These are phyloP conservation scores for Percina caprodes DNA, from an alignment of 2,113 vertebrate species.

Conservation along the genomic window DNA sequence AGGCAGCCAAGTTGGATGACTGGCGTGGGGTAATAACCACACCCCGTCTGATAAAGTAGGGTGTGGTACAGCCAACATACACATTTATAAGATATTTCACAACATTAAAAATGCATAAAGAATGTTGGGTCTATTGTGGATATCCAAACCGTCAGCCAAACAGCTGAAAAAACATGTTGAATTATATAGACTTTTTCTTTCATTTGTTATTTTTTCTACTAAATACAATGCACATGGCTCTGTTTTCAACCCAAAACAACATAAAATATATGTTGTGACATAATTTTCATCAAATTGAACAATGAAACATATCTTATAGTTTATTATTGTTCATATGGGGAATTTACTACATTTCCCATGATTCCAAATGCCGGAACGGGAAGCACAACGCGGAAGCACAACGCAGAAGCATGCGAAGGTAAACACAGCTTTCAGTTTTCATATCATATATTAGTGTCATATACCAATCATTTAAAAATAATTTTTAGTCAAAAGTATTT, in stretches of 20 bases:
- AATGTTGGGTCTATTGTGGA: not conserved
- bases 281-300: not conserved
- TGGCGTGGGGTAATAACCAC: constrained; percentile 37
- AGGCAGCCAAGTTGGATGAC: not conserved
- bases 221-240: not conserved
- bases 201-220: accelerated
- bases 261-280: too few relatives aligned
- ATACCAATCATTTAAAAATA: accelerated
- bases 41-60: constrained; percentile 51
- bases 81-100: not conserved
- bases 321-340: not conserved
- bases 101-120: not conserved
- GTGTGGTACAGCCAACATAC: constrained; percentile 45
- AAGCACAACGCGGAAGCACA: constrained; percentile 47
- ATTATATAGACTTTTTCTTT: not conserved
- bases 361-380: constrained; percentile 39
- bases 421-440: constrained; percentile 50
- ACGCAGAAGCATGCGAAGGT: constrained; percentile 78
- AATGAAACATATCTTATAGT: not conserved
- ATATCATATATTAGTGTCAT: not conserved
- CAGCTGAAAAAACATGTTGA: not conserved
- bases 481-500: accelerated
- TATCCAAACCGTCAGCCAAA: not conserved
- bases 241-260: accelerated
- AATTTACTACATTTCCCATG: constrained; percentile 79